Conservation (phyloP, 2,888 invertebrate genomes). For the Phasia obesa region DNA sequence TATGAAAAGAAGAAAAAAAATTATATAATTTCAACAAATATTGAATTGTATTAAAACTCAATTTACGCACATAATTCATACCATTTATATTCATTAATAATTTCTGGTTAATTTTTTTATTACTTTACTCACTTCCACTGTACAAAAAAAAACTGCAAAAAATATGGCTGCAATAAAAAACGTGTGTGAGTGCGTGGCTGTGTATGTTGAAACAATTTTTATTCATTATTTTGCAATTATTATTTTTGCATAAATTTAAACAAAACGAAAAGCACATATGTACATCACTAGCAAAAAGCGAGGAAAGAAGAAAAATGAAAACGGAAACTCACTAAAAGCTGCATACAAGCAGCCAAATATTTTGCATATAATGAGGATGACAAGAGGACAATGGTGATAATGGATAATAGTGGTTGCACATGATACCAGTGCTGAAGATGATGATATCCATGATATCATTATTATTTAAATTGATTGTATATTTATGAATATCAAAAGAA, state of each 20-base stretch:
- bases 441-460: constrained; percentile 59
- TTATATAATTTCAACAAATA: constrained; percentile 43
- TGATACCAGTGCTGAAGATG: constrained; percentile 32
- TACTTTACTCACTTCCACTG: not conserved
- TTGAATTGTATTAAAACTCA: constrained; percentile 67
- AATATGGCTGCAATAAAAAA: constrained; percentile 43
- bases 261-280: constrained; percentile 29
- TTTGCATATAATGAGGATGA: constrained; percentile 30
- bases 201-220: constrained; percentile 60
- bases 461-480: constrained; percentile 68
- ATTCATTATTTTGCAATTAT: constrained; percentile 70
- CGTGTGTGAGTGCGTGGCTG: not conserved
- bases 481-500: constrained; percentile 64
- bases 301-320: not conserved
- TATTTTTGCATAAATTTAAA: constrained; percentile 69
- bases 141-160: constrained; percentile 2
- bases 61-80: constrained; percentile 67
- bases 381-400: constrained; percentile 38
- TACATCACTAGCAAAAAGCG: not conserved
- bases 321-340: constrained; percentile 13
- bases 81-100: constrained; percentile 71
- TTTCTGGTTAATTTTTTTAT: constrained; percentile 40
- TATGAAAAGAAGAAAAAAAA: not conserved
- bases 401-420: constrained; percentile 28
- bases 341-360: not conserved